A percentile compares a stretch with the other conserved stretches of the same genome.
Conservation (phyloP, 2,888 invertebrate genomes). For the Drosophila tanythrix region DNA sequence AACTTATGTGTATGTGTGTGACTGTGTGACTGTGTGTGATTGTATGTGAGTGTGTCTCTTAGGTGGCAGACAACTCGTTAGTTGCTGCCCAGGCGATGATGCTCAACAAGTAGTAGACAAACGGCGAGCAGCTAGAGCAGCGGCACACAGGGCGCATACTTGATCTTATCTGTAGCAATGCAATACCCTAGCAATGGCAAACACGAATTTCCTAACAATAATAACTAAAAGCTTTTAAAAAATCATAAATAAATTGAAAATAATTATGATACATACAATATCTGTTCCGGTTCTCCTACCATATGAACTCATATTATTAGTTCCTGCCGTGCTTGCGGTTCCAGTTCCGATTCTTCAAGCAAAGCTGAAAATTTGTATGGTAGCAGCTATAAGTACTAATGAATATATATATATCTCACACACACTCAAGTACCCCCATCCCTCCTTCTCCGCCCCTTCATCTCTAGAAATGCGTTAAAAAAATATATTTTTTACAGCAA, state of each 20-base stretch:
- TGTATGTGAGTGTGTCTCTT: constrained; percentile 3
- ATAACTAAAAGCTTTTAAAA: not conserved
- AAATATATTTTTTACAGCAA: not conserved
- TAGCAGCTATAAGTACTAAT: too few species aligned
- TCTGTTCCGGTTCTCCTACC: too few species aligned
- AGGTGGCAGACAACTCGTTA: constrained; percentile 46
- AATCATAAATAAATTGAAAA: not conserved
- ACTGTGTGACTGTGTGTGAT: constrained; percentile 17
- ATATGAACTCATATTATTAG: too few species aligned
- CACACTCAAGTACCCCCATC: too few species aligned
- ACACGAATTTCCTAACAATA: not conserved
- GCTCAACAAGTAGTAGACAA: constrained; percentile 65
- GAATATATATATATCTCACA: not conserved
- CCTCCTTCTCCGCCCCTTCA: not conserved
- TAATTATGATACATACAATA: not conserved
- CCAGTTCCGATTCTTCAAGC: too few species aligned
- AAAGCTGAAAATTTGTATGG: too few species aligned
- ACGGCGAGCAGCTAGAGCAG: constrained; percentile 1
- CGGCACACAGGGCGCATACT: constrained; percentile 41
- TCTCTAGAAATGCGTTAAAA: not conserved
- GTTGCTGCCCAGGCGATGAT: constrained; percentile 41
- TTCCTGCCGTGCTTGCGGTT: too few species aligned
- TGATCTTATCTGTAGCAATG: constrained; percentile 58
- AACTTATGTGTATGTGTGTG: constrained; percentile 15
- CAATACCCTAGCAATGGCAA: constrained; percentile 4